phyloP scores from a whole-genome alignment of 2,113 vertebrate genomes.

The Varanus komodoensis region DNA sequence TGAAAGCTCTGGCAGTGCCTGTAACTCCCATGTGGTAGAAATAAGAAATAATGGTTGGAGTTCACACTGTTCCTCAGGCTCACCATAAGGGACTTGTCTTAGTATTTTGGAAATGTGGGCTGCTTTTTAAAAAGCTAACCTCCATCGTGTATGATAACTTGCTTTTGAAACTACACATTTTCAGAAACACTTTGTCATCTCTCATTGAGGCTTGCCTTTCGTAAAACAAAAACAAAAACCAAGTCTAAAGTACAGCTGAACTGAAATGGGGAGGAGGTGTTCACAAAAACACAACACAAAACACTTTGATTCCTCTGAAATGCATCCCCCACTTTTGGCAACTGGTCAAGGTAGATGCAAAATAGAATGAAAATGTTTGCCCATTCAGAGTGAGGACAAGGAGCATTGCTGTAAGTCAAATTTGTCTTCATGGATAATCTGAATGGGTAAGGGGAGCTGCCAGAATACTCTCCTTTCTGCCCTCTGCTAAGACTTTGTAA shows the following conservation, averaged over 20 bases:
- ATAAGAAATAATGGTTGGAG: not conserved
- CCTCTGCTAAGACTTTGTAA: not conserved
- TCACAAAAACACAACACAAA: not conserved
- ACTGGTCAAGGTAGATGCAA: not conserved
- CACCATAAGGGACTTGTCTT: not conserved
- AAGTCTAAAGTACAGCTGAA: not conserved
- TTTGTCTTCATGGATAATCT: not conserved
- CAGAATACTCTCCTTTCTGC: not conserved
- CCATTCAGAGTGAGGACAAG: not conserved
- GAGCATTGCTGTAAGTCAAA: not conserved
- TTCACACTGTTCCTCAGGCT: not conserved
- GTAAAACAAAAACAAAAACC: not conserved
- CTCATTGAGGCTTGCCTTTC: not conserved
- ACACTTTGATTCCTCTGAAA: not conserved
- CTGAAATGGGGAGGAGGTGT: no score
- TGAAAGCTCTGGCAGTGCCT: not conserved
- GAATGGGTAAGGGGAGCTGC: not conserved
- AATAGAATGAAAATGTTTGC: not conserved
- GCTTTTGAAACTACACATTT: not conserved
- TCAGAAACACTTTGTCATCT: not conserved
- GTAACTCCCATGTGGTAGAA: not conserved
- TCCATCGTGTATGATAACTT: not conserved
- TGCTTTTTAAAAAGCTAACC: not conserved
- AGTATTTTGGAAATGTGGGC: not conserved
- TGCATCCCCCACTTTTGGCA: not conserved